Conservation (phyloP, 2,113 vertebrate genomes). For the Australoheros scitulus region DNA sequence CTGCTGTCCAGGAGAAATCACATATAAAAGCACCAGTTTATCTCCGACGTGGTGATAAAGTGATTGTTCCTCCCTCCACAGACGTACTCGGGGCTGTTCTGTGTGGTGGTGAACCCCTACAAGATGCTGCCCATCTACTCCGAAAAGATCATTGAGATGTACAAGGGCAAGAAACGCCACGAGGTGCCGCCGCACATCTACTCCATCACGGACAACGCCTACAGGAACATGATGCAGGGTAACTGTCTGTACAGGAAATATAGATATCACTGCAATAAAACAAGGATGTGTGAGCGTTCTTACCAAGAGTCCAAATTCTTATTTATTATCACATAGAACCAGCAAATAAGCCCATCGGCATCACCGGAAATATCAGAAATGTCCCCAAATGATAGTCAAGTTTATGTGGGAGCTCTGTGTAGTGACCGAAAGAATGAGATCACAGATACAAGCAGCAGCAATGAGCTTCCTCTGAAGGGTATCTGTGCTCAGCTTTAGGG, state of each 20-base stretch:
- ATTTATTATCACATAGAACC: background rate
- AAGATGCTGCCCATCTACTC: constrained; percentile 97
- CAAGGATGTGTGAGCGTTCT: no score
- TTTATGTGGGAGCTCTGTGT: background rate
- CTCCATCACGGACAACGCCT: constrained; percentile 94
- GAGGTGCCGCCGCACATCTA: constrained; percentile 98
- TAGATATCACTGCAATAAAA: no score
- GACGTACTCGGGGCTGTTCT: constrained; percentile 98
- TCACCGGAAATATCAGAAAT: background rate
- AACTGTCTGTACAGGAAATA: background rate
- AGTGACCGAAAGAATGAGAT: background rate
- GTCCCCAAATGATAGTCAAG: background rate
- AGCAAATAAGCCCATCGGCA: background rate
- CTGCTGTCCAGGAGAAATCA: fast-evolving
- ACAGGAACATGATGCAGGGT: constrained; percentile 99
- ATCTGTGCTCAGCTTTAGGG: no score
- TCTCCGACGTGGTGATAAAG: background rate
- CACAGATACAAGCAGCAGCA: background rate
- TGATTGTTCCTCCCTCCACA: constrained; percentile 33
- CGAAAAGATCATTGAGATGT: constrained; percentile 96
- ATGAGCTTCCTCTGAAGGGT: no score
- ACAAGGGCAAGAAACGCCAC: constrained; percentile 97
- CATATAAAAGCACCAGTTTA: background rate
- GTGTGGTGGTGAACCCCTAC: constrained; percentile 96
- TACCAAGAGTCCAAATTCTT: fast-evolving